Base-by-base conservation (phyloP, 2,113 vertebrate genomes). In the Delphinus delphis region DNA sequence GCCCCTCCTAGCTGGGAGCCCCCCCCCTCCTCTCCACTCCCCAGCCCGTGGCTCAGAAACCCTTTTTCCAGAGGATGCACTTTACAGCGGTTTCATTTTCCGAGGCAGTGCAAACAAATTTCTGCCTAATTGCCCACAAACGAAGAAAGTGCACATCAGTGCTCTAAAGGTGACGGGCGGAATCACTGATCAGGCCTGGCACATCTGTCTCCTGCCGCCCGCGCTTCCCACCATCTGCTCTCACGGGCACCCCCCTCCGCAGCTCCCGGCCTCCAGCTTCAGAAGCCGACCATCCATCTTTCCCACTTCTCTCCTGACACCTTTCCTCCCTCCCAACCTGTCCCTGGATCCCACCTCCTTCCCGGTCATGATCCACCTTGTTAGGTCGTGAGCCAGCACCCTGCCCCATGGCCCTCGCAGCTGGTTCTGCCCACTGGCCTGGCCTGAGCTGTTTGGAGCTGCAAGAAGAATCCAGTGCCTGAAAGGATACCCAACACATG, bases 111-210 rank as follows among this genome's bases (percentile, higher is more conserved):
- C 99, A 99, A 99, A 99, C 99, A 99, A 99, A 99, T 99, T 99
- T 99, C 99, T 99, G 98, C 99, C 99, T 99, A 99, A 99, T 99
- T 99, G 99, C 99, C 99, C 98, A 98, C 98, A 99, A 99, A 99
- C 97, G 98, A 99, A 99, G 99, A 99, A 98, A 99, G 98, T 98
- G 98, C 99, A 98, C 98, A 98, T 99, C 96, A 96, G 99, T 98
- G 99, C 98, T 98, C 98, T 99, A 98, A 98, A 98, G 98, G 98
- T 98, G 99, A 99, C 97, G 98, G 99, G 99, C 99, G 98, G 99
- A 99, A 99, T 99, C 98, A 98, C 98, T 99, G 99, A 98, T 98
- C 98, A 98, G 98, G 98, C 98, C 94, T 97, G 97, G 98, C 98
- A 99, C 99, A 99, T 99, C 99, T 99, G 99, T 63, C 93, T 98